Conservation (phyloP, 2,797 vertebrate genomes). For the Allobates femoralis region DNA sequence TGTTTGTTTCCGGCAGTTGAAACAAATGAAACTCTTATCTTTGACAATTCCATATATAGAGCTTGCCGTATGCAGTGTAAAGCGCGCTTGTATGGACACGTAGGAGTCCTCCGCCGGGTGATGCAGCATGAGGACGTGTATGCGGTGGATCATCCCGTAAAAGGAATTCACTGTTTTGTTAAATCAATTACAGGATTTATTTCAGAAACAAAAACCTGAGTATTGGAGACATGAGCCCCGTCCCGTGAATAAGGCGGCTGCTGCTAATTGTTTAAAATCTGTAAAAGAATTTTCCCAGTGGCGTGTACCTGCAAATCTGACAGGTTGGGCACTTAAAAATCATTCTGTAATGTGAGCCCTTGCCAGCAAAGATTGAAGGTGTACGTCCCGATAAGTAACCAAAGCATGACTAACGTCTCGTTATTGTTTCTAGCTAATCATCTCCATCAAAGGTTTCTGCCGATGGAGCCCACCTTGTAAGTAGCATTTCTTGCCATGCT, state of each 20-base stretch:
- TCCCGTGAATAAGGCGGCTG: constrained; percentile 26
- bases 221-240: constrained; percentile 51
- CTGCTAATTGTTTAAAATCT: constrained; percentile 55
- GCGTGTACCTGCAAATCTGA: constrained; percentile 59
- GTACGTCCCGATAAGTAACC: constrained; percentile 51
- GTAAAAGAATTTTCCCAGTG: constrained; percentile 35
- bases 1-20: too few relatives aligned
- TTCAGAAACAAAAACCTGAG: constrained; percentile 60
- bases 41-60: too few relatives aligned
- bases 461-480: constrained; percentile 83
- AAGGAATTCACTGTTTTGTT: constrained; percentile 47
- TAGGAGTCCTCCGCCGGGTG: not conserved
- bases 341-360: constrained; percentile 26
- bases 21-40: too few relatives aligned
- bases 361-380: constrained; percentile 39
- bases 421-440: constrained; percentile 85
- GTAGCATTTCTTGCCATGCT: constrained; percentile 59
- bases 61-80: not conserved
- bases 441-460: constrained; percentile 80
- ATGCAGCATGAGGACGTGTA: constrained; percentile 36
- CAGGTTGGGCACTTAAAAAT: constrained; percentile 47
- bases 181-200: constrained; percentile 58
- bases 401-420: constrained; percentile 57
- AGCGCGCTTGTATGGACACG: constrained; percentile 31
- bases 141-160: constrained; percentile 16